Percentiles rank a stretch among this genome's conserved stretches.
phyloP scores from a whole-genome alignment of 2,888 invertebrate genomes.

The Mechanitis messenoides region DNA sequence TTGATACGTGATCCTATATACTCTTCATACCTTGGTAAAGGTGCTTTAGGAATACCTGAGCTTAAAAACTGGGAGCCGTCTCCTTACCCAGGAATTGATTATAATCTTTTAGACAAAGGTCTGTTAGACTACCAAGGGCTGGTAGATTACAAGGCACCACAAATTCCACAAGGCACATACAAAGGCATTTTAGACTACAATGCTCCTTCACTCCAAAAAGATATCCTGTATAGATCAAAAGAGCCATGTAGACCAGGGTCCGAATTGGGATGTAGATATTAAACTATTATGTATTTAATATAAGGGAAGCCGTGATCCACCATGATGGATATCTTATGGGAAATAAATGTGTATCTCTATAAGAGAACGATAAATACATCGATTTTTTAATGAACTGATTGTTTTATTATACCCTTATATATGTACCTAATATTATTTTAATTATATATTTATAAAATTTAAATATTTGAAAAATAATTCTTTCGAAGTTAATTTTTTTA shows the following conservation, averaged over 20 bases:
- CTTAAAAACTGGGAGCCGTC: conserved; percentile 13
- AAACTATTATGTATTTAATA: conserved; percentile 4
- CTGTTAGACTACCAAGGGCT: conserved; percentile 13
- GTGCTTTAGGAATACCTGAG: conserved; percentile 10
- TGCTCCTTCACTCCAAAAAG: conserved; percentile 5
- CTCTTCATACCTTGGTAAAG: conserved; percentile 20
- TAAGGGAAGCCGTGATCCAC: conserved; percentile 20
- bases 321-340: conserved; percentile 2
- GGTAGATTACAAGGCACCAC: conserved; percentile 11
- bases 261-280: conserved; percentile 16
- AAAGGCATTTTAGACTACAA: conserved; percentile 17
- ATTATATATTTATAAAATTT: no score
- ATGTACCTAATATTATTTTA: not conserved
- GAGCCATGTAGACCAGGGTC: conserved; percentile 4
- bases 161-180: conserved; percentile 15
- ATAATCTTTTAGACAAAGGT: conserved; percentile 28
- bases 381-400: not conserved
- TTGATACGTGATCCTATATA: conserved; percentile 17
- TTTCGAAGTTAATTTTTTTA: no score
- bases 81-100: conserved; percentile 19
- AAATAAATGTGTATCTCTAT: not conserved
- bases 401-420: not conserved
- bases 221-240: no score
- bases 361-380: no score
- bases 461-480: no score